phyloP scores from a whole-genome alignment of 2,888 invertebrate species.

The Drosophila affinis region DNA sequence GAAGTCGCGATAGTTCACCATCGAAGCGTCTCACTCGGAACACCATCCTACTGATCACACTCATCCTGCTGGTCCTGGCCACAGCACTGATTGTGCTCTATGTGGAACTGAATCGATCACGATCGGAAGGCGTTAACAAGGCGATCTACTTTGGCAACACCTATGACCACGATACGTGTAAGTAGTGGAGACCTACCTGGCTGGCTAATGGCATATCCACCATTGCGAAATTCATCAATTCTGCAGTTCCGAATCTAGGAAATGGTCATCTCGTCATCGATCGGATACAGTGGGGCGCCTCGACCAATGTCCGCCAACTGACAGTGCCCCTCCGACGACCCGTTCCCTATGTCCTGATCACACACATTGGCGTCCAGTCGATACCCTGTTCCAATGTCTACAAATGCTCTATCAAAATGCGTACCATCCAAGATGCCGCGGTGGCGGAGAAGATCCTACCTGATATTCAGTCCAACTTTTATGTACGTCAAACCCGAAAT shows the following conservation, averaged over 20 bases:
- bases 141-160: slow-evolving; percentile 82
- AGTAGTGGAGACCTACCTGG: slow-evolving; percentile 53
- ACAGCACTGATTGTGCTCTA: slow-evolving; percentile 75
- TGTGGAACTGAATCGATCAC: slow-evolving; percentile 70
- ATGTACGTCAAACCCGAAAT: slow-evolving; percentile 71
- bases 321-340: slow-evolving; percentile 80
- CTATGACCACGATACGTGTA: slow-evolving; percentile 82
- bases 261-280: slow-evolving; percentile 83
- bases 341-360: slow-evolving; percentile 84
- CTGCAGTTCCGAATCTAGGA: slow-evolving; percentile 83
- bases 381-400: slow-evolving; percentile 82
- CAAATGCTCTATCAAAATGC: slow-evolving; percentile 84
- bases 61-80: slow-evolving; percentile 72
- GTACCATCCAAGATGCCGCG: slow-evolving; percentile 84
- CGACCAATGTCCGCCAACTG: slow-evolving; percentile 68
- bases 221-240: slow-evolving; percentile 57
- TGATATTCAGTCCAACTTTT: slow-evolving; percentile 84
- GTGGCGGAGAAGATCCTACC: slow-evolving; percentile 82
- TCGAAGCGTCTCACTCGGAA: slow-evolving; percentile 69
- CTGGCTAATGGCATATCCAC: not conserved
- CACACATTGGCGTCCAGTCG: slow-evolving; percentile 85
- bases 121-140: slow-evolving; percentile 35
- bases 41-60: slow-evolving; percentile 69
- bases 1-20: slow-evolving; percentile 24
- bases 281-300: slow-evolving; percentile 83